These are phyloP conservation scores for Cepaea nemoralis DNA, from an alignment of 1,140 invertebrate species.

Conservation along the genomic window DNA sequence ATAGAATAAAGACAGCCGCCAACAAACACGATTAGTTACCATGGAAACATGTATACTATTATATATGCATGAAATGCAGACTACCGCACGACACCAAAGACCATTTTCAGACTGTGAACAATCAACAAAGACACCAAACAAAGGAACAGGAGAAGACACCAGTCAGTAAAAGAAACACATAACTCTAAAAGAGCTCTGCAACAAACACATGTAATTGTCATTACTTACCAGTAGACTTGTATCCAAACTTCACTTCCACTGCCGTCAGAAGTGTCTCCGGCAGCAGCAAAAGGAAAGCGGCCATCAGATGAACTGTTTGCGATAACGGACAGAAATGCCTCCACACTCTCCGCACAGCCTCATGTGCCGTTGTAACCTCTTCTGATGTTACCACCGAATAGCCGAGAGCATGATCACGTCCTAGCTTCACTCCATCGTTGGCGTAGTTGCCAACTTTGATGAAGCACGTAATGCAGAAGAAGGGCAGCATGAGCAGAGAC, in stretches of 20 bases:
- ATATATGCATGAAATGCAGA: no score
- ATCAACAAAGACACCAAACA: no score
- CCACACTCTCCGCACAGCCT: slow-evolving; percentile 51
- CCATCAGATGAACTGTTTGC: slow-evolving; percentile 57
- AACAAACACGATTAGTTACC: no score
- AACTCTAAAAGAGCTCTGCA: no score
- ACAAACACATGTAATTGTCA: no score
- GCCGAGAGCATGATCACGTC: slow-evolving; percentile 60
- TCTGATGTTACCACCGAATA: slow-evolving; percentile 5
- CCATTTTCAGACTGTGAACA: no score
- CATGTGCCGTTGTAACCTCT: slow-evolving; percentile 36
- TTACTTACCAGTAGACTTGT: slow-evolving; percentile 58
- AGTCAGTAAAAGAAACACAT: no score
- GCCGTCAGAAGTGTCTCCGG: slow-evolving; percentile 58
- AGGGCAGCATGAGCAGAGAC: slow-evolving; percentile 55
- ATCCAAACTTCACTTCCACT: slow-evolving; percentile 57
- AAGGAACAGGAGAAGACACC: no score
- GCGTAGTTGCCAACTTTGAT: slow-evolving; percentile 62
- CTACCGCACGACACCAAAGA: no score
- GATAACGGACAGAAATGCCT: slow-evolving; percentile 57
- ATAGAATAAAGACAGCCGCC: no score
- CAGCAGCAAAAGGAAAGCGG: slow-evolving; percentile 59
- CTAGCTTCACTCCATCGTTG: slow-evolving; percentile 64
- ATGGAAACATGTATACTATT: no score
- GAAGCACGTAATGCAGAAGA: slow-evolving; percentile 56